Evolutionary conservation across 2,888 invertebrate species (phyloP).

Genomic region (Perithous albicinctus): DNA sequence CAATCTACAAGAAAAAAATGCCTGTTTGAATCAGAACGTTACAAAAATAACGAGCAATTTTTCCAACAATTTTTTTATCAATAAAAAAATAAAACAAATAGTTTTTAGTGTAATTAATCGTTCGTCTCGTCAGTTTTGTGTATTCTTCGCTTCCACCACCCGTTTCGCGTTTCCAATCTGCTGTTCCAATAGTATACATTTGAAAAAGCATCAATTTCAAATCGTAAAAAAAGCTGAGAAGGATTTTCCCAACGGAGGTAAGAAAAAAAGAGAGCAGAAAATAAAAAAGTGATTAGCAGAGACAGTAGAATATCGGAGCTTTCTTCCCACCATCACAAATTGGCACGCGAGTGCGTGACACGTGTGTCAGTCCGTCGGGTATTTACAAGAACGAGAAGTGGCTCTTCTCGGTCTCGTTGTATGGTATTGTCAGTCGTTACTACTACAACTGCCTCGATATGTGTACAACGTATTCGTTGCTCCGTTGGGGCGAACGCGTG

Average conservation of each 20-base stretch:
- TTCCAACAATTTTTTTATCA: too few relatives aligned
- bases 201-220: not conserved
- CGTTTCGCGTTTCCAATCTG: not conserved
- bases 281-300: slow-evolving; percentile 6
- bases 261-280: slow-evolving; percentile 3
- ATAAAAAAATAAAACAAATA: too few relatives aligned
- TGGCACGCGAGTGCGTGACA: slow-evolving; percentile 68
- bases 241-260: not conserved
- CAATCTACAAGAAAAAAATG: too few relatives aligned
- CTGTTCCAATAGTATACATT: not conserved
- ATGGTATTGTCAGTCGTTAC: slow-evolving; percentile 66
- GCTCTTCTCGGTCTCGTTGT: slow-evolving; percentile 65
- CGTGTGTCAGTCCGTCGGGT: slow-evolving; percentile 62
- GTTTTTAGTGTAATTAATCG: not conserved
- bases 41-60: too few relatives aligned
- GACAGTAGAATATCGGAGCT: not conserved
- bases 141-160: not conserved
- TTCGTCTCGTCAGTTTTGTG: not conserved
- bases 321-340: slow-evolving; percentile 57
- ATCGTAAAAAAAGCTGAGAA: not conserved
- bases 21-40: too few relatives aligned
- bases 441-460: slow-evolving; percentile 1
- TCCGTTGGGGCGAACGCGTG: slow-evolving; percentile 45
- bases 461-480: slow-evolving; percentile 20
- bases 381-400: slow-evolving; percentile 68